Conservation (phyloP, 2,113 vertebrate species). For the Saimiri boliviensis region DNA sequence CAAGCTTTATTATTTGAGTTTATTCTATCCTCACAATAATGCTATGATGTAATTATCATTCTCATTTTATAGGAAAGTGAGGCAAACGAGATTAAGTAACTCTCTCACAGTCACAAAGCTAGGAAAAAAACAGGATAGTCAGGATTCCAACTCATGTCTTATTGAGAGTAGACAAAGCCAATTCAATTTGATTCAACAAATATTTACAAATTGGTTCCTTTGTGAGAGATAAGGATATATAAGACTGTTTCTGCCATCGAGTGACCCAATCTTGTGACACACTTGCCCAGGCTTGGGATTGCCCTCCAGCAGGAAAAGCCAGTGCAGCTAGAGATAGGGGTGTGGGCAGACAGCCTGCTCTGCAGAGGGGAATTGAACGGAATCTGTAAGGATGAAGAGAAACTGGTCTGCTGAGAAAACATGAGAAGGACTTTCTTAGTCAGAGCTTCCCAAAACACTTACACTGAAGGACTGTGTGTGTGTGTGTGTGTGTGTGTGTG, state of each 20-base stretch:
- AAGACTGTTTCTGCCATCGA: not conserved
- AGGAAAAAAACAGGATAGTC: not conserved
- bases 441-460: not conserved
- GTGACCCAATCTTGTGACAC: not conserved
- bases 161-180: not conserved
- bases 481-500: no score
- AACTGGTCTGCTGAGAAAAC: not conserved
- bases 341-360: not conserved
- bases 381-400: not conserved
- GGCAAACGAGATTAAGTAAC: not conserved
- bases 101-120: not conserved
- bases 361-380: not conserved
- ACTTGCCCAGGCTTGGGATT: not conserved
- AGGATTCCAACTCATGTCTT: not conserved
- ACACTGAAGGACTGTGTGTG: not conserved
- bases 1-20: not conserved
- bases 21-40: not conserved
- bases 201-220: not conserved
- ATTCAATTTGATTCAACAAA: not conserved
- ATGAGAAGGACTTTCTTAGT: not conserved
- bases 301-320: not conserved
- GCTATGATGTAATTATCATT: not conserved
- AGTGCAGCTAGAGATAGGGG: no score
- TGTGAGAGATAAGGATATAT: not conserved
- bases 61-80: not conserved